Base-by-base conservation (phyloP, 1,140 invertebrate genomes). In the Helicoverpa zea region DNA sequence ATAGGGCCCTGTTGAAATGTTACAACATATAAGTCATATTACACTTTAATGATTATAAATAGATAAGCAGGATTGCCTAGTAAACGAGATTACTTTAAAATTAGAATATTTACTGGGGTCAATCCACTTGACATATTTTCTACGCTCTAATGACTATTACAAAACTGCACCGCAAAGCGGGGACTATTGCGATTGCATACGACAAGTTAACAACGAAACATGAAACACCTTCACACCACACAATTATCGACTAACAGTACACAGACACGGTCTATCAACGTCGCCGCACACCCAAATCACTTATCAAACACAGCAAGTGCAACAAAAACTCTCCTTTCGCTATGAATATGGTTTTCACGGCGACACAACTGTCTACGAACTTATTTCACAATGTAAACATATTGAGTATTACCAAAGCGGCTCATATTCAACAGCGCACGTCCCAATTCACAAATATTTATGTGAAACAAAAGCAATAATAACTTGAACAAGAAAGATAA, bases 131-230 rank as follows among this genome's bases (percentile, higher is more conserved):
- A 94, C 93, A 94, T 91, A 88, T 88, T 93, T 94, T 94, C 90
- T 89, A 94, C 92, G 93, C 88, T 94, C 92, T 90, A 91, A 91
- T 90, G 92, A 91, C 87, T 88, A 86, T 94, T 94, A 90, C 93
- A 94, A 94, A 94, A 94, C 87, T 90, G 83, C 83, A 90, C 89
- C 89, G 89, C 88, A 88, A 89, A 72, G 52, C 43, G 81, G 84
- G 83, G 84, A 81, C 87, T 91, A 84, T 91, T 90, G 90, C 88
- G 90, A 92, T 82, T 87, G 84, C 85, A 70, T 54, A 82, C 75
- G 70, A 76, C 64, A 80, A 85, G 14, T 13, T 54, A 52, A 80
- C 56, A 77, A 73, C 75, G 76, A 81, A 72, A 61, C 75, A 79
- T 51, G 66, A 72, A 74, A 78, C 64, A 74, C 51, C 79, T 80